Conservation (phyloP, 2,888 invertebrate genomes). For the Cephus pygmeus region DNA sequence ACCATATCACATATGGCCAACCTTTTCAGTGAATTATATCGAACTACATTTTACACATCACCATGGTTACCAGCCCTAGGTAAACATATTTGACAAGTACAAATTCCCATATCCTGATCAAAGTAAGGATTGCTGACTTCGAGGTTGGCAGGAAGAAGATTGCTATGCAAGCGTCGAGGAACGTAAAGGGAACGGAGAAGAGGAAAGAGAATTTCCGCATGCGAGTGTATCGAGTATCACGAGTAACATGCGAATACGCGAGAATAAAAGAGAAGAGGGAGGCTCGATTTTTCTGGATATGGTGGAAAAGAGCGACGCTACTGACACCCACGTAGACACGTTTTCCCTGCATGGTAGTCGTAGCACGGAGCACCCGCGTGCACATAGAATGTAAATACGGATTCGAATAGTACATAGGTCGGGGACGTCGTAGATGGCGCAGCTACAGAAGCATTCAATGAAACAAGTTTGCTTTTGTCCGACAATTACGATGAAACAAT, state of each 20-base stretch:
- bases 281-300: neutral
- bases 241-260: neutral
- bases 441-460: conserved; percentile 45
- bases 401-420: neutral
- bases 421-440: neutral
- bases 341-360: neutral
- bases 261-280: neutral
- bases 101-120: neutral
- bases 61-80: neutral
- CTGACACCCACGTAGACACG: neutral
- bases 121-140: neutral
- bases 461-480: conserved; percentile 63
- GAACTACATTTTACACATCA: neutral
- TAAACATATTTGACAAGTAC: neutral
- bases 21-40: neutral
- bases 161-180: neutral
- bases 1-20: neutral
- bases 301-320: neutral
- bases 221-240: neutral
- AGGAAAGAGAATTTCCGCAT: neutral
- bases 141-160: neutral
- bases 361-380: neutral
- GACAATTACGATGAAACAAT: conserved; percentile 60
- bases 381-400: conserved; percentile 3
- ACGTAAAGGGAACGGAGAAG: neutral